phyloP scores from a whole-genome alignment of 2,888 invertebrate genomes.

The Hofmannophila pseudospretella region DNA sequence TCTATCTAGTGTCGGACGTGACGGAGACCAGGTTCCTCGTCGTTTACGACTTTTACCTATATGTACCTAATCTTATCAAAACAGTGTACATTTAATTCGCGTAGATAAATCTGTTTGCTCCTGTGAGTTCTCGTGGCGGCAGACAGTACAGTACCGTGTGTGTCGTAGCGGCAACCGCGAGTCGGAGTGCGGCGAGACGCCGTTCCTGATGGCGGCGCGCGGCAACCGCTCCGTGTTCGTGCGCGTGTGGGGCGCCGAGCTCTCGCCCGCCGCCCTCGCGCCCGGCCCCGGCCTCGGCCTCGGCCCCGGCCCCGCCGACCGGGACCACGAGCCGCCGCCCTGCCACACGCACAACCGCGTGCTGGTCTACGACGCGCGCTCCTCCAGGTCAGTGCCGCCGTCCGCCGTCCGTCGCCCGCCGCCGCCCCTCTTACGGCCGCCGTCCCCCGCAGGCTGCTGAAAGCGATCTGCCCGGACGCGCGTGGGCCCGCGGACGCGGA shows the following conservation, averaged over 20 bases:
- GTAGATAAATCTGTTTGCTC: no score
- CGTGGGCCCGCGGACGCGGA: slow-evolving; percentile 66
- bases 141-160: neutral
- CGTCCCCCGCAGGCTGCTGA: slow-evolving; percentile 59
- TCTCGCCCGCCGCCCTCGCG: slow-evolving; percentile 80
- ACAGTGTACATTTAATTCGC: no score
- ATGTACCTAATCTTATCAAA: no score
- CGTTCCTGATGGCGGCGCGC: slow-evolving; percentile 88
- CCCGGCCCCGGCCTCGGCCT: slow-evolving; percentile 65
- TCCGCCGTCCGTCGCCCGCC: no score
- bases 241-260: slow-evolving; percentile 88
- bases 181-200: slow-evolving; percentile 84
- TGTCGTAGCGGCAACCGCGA: slow-evolving; percentile 26
- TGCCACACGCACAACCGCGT: slow-evolving; percentile 89
- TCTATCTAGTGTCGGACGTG: no score
- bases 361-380: slow-evolving; percentile 86
- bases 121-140: no score
- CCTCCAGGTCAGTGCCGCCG: neutral
- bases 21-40: no score
- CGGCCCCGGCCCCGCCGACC: neutral
- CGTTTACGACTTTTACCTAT: no score
- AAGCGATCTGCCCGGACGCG: slow-evolving; percentile 84
- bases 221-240: slow-evolving; percentile 89
- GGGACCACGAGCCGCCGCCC: slow-evolving; percentile 72
- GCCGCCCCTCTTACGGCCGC: no score